A percentile compares a stretch with the other conserved stretches of the same genome.
Evolutionary conservation across 2,888 invertebrate genomes (phyloP).

Genomic region (Xestia rhomboidea): DNA sequence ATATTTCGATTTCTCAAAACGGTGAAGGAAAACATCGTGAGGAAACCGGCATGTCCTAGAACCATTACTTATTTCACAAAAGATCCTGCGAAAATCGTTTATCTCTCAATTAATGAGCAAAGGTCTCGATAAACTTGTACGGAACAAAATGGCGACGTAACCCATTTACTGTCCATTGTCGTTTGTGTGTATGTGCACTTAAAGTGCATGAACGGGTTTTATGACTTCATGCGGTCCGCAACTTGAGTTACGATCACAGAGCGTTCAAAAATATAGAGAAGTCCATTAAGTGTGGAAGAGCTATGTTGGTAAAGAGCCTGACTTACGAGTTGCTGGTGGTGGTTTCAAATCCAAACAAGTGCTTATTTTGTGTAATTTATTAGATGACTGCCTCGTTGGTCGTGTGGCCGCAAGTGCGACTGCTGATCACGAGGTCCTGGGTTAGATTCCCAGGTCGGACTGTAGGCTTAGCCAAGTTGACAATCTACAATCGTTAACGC

Average conservation of each 20-base stretch:
- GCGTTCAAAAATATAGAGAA: slow-evolving; percentile 10
- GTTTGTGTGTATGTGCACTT: slow-evolving; percentile 52
- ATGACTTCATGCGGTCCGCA: slow-evolving; percentile 41
- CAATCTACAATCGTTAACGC: too few species aligned
- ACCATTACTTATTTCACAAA: neutral
- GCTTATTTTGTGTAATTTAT: neutral
- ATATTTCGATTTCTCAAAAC: too few species aligned
- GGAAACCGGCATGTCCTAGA: too few species aligned
- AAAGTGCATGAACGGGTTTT: slow-evolving; percentile 58
- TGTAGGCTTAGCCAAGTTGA: too few species aligned
- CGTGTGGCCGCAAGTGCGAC: too few species aligned
- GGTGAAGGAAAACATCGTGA: too few species aligned
- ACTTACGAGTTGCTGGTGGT: neutral
- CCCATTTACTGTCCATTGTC: slow-evolving; percentile 43
- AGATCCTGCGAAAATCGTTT: neutral
- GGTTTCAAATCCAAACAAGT: neutral
- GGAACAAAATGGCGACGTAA: slow-evolving; percentile 36
- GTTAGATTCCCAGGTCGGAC: too few species aligned
- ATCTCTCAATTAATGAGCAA: slow-evolving; percentile 4
- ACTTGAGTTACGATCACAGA: slow-evolving; percentile 41
- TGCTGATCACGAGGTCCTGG: too few species aligned
- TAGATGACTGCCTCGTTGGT: too few species aligned
- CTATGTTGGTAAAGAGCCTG: neutral
- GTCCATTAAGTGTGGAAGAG: neutral
- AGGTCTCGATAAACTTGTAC: slow-evolving; percentile 11